Evolutionary conservation across 1,140 invertebrate species (phyloP).

Genomic region (Drosophila yakuba): DNA sequence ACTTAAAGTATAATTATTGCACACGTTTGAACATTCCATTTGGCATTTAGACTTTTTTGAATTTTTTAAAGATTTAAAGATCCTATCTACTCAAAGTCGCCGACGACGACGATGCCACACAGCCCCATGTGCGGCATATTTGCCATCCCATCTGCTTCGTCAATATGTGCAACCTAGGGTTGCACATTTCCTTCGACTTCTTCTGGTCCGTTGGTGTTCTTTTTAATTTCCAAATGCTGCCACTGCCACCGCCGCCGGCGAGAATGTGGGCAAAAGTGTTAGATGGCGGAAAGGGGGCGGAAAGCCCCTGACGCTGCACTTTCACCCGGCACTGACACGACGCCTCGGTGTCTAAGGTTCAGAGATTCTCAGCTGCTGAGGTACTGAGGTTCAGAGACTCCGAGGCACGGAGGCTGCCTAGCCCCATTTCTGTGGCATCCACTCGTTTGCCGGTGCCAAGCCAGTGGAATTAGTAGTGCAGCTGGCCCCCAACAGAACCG

Average conservation of each 20-base stretch:
- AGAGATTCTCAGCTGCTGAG: neutral
- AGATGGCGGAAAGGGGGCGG: too few species aligned
- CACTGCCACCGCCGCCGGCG: slow-evolving; percentile 3
- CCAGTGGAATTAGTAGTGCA: slow-evolving; percentile 43
- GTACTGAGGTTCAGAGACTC: too few species aligned
- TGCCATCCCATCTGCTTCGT: neutral
- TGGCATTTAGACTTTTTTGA: too few species aligned
- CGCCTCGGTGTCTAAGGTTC: slow-evolving; percentile 16
- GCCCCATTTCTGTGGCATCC: neutral
- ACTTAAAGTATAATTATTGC: too few species aligned
- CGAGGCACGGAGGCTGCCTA: neutral
- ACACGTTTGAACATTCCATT: too few species aligned
- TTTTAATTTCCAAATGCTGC: slow-evolving; percentile 76
- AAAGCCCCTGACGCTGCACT: slow-evolving; percentile 62
- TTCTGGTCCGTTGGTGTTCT: slow-evolving; percentile 20
- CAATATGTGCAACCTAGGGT: slow-evolving; percentile 12
- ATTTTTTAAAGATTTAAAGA: neutral
- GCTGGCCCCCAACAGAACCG: slow-evolving; percentile 12
- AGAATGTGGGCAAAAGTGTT: slow-evolving; percentile 30
- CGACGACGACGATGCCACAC: neutral
- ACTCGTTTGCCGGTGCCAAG: slow-evolving; percentile 28
- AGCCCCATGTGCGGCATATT: neutral
- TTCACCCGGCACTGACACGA: slow-evolving; percentile 36
- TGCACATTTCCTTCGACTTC: slow-evolving; percentile 25
- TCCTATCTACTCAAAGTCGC: neutral